Conservation (phyloP, 2,888 invertebrate species). For the Leptopterna dolabrata region DNA sequence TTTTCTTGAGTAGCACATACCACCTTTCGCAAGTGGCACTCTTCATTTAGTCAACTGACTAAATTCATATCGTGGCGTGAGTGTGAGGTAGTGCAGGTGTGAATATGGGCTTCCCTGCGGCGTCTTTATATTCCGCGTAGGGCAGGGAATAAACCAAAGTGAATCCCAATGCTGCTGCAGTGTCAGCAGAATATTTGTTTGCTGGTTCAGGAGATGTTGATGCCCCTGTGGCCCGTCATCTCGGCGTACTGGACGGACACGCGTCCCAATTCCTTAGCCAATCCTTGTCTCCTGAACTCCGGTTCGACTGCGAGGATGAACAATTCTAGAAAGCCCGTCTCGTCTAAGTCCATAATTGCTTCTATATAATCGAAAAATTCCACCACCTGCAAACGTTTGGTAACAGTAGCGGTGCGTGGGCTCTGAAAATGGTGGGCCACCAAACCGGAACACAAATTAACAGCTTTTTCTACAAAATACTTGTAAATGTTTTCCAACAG, state of each 20-base stretch:
- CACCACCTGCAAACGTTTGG: conserved; percentile 40
- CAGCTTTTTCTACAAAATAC: too few species aligned
- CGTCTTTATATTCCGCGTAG: conserved; percentile 50
- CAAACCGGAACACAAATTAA: too few species aligned
- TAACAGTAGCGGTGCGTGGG: too few species aligned
- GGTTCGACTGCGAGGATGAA: conserved; percentile 48
- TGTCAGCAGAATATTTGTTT: conserved; percentile 45
- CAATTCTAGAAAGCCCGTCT: conserved; percentile 31
- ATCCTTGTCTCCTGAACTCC: conserved; percentile 39
- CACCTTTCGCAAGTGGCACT: too few species aligned
- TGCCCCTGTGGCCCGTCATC: conserved; percentile 25
- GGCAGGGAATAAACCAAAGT: neutral
- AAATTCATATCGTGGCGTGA: conserved; percentile 1
- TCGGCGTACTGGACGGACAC: conserved; percentile 31
- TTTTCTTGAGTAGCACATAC: too few species aligned
- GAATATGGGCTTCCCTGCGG: conserved; percentile 30
- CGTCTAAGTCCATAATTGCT: neutral
- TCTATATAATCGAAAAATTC: conserved; percentile 50
- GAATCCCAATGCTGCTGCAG: conserved; percentile 43
- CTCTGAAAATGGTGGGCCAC: too few species aligned
- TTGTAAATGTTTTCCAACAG: too few species aligned
- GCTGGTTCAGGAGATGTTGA: conserved; percentile 52
- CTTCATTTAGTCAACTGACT: too few species aligned
- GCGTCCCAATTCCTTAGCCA: conserved; percentile 39
- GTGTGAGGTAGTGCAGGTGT: conserved; percentile 44